These are phyloP conservation scores for Ophion obscuratus DNA, from an alignment of 2,888 invertebrate genomes.

Conservation along the genomic window DNA sequence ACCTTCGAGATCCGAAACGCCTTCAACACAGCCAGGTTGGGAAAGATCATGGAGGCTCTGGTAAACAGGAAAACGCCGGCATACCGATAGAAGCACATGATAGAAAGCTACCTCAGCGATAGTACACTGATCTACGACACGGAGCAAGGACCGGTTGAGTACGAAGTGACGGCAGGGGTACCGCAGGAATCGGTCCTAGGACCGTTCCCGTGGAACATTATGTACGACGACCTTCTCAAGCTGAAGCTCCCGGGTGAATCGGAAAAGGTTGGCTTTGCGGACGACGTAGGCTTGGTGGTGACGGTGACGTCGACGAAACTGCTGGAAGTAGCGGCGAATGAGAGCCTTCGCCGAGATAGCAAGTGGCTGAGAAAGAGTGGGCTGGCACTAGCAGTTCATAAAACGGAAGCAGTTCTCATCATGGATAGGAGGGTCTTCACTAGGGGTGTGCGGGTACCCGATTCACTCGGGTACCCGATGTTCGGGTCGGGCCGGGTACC, in stretches of 20 bases:
- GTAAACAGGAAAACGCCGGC: not conserved
- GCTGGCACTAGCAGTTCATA: too few species aligned
- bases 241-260: too few species aligned
- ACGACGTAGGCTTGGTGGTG: conserved; percentile 5
- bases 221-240: conserved; percentile 44
- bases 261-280: not conserved
- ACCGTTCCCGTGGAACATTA: conserved; percentile 15
- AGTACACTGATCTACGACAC: conserved; percentile 37
- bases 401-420: not conserved
- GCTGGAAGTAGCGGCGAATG: conserved; percentile 8
- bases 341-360: conserved; percentile 23
- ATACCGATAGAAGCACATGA: not conserved
- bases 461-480: too few species aligned
- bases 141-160: conserved; percentile 7
- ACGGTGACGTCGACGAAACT: not conserved
- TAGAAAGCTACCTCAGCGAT: conserved; percentile 28
- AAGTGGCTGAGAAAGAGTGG: conserved; percentile 8
- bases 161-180: conserved; percentile 25
- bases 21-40: conserved; percentile 18
- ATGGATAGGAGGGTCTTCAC: conserved; percentile 15
- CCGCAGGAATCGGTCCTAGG: conserved; percentile 45
- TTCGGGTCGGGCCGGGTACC: too few species aligned
- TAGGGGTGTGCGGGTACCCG: too few species aligned
- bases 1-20: conserved; percentile 22
- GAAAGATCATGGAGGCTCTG: not conserved